Evolutionary conservation across 2,888 invertebrate genomes (phyloP).

Genomic region (Leucozona laternaria): DNA sequence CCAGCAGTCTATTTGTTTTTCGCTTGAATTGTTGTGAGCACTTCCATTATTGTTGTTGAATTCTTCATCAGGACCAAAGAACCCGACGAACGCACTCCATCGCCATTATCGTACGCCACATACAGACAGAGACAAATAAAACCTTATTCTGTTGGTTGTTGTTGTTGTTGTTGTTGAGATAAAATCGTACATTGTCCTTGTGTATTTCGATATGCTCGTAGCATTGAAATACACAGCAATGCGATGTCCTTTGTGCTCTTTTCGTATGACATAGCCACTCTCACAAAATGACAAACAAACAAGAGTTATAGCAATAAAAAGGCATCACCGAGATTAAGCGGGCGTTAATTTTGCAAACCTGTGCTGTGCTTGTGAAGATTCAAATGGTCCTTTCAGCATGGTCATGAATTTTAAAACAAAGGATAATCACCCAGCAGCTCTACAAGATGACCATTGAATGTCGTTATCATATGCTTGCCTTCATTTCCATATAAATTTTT

Average conservation of each 20-base stretch:
- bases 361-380: constrained; percentile 12
- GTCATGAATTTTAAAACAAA: constrained; percentile 35
- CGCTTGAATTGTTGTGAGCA: constrained; percentile 40
- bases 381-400: constrained; percentile 14
- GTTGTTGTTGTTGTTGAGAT: constrained; percentile 25
- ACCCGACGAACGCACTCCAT: not conserved
- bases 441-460: not conserved
- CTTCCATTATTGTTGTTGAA: constrained; percentile 39
- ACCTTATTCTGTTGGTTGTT: constrained; percentile 25
- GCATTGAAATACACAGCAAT: constrained; percentile 17
- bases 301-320: constrained; percentile 14
- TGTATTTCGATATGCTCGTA: not conserved
- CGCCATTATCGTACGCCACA: constrained; percentile 2
- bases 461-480: not conserved
- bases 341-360: constrained; percentile 35
- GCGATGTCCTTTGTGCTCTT: constrained; percentile 37
- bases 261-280: constrained; percentile 24
- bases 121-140: constrained; percentile 32
- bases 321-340: constrained; percentile 19
- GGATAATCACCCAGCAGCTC: not conserved
- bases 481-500: not conserved
- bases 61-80: constrained; percentile 31
- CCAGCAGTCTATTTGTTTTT: constrained; percentile 37
- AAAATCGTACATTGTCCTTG: constrained; percentile 25
- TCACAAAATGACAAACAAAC: constrained; percentile 26